These are phyloP conservation scores for Xenotilapia caudafasciata DNA, from an alignment of 2,113 vertebrate species.

Conservation along the genomic window DNA sequence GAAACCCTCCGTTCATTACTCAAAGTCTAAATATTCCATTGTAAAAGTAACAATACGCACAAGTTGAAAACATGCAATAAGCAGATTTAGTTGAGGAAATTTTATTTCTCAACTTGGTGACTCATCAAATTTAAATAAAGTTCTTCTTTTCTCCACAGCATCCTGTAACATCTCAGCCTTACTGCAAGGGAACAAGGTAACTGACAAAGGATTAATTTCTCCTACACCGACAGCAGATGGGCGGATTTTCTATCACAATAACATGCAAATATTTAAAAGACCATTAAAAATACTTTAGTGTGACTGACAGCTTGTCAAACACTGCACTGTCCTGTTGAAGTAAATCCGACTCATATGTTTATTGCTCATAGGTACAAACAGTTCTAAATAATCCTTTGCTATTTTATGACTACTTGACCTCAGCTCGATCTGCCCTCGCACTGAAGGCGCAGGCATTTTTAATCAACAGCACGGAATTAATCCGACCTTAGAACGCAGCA, in stretches of 20 bases:
- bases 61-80: background rate
- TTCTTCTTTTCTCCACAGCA: background rate
- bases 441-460: constrained; percentile 38
- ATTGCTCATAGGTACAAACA: background rate
- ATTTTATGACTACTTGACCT: background rate
- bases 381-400: background rate
- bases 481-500: constrained; percentile 43
- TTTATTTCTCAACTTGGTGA: background rate
- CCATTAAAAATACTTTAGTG: background rate
- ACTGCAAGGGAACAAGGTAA: background rate
- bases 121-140: background rate
- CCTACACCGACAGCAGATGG: background rate
- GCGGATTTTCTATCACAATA: background rate
- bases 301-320: background rate
- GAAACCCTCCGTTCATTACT: background rate
- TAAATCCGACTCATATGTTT: background rate
- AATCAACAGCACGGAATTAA: constrained; percentile 55
- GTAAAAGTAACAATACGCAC: background rate
- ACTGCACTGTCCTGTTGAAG: background rate
- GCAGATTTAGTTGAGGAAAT: background rate
- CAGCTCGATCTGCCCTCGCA: background rate
- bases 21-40: background rate
- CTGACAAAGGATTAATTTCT: background rate
- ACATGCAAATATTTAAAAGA: background rate
- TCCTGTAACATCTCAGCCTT: background rate